Percentiles rank a stretch among this genome's conserved stretches.
These are phyloP conservation scores for Anastatus disparis DNA, from an alignment of 1,140 invertebrate genomes.

Conservation along the genomic window DNA sequence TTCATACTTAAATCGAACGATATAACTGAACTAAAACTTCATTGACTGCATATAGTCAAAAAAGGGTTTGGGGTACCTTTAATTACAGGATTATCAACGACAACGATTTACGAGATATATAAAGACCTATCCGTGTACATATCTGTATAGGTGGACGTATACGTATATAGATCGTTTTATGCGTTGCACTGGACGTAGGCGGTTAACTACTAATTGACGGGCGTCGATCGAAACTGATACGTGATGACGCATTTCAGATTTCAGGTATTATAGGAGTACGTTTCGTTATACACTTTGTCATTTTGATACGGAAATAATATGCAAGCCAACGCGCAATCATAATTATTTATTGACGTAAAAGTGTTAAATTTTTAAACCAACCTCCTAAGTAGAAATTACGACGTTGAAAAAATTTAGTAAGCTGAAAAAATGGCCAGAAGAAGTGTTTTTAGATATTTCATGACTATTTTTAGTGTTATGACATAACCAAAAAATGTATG, in stretches of 20 bases:
- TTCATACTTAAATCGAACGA: background rate
- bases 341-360: no score
- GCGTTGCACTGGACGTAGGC: background rate
- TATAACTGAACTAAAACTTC: background rate
- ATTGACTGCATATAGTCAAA: constrained; percentile 16
- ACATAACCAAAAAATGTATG: no score
- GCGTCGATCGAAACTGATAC: constrained; percentile 19
- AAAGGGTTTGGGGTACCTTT: constrained; percentile 11
- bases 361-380: no score
- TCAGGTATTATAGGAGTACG: background rate
- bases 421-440: no score
- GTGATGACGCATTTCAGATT: constrained; percentile 10
- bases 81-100: constrained; percentile 4
- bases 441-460: no score
- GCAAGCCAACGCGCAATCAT: no score
- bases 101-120: background rate
- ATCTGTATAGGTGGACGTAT: background rate
- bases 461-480: no score
- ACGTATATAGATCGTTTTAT: no score
- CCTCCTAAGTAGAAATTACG: no score
- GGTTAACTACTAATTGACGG: constrained; percentile 18
- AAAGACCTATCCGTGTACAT: background rate
- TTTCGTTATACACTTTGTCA: no score
- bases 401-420: no score
- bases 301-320: no score